phyloP scores from a whole-genome alignment of 2,888 invertebrate species.

The Oxycera nigricornis region DNA sequence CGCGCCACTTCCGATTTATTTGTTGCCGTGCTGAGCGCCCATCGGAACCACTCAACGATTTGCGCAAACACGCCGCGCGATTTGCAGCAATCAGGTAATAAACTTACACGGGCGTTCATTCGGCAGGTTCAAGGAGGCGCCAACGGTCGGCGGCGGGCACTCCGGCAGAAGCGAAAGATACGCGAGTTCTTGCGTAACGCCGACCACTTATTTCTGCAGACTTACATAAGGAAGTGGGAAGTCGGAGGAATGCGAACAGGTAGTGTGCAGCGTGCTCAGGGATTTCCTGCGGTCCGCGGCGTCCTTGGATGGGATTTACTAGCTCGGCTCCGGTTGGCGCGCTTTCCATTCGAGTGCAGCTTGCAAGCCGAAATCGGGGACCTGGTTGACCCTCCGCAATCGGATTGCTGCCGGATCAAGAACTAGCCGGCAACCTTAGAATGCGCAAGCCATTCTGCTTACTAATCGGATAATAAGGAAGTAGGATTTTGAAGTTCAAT shows the following conservation, averaged over 20 bases:
- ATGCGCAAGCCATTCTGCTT: not conserved
- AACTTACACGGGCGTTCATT: conserved; percentile 28
- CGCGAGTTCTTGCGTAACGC: not conserved
- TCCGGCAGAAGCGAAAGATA: not conserved
- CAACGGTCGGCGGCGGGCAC: not conserved
- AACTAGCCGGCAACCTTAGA: not conserved
- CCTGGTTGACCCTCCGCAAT: no score
- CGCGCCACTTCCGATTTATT: conserved; percentile 32
- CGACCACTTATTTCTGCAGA: not conserved
- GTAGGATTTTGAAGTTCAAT: conserved; percentile 29
- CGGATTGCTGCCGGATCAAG: not conserved
- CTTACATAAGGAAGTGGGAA: not conserved
- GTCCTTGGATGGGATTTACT: not conserved
- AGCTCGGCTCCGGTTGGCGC: no score
- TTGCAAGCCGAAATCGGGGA: no score
- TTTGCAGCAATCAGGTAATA: not conserved
- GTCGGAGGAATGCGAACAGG: not conserved
- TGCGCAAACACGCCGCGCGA: conserved; percentile 12
- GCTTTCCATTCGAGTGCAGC: no score
- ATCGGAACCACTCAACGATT: not conserved
- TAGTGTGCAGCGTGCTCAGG: not conserved
- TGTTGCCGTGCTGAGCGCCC: not conserved
- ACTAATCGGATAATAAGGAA: conserved; percentile 9
- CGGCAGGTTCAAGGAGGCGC: conserved; percentile 16
- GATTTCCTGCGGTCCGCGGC: not conserved